A percentile compares a stretch with the other conserved stretches of the same genome.
Evolutionary conservation across 2,113 vertebrate species (phyloP).

Genomic region (Gobio gobio): DNA sequence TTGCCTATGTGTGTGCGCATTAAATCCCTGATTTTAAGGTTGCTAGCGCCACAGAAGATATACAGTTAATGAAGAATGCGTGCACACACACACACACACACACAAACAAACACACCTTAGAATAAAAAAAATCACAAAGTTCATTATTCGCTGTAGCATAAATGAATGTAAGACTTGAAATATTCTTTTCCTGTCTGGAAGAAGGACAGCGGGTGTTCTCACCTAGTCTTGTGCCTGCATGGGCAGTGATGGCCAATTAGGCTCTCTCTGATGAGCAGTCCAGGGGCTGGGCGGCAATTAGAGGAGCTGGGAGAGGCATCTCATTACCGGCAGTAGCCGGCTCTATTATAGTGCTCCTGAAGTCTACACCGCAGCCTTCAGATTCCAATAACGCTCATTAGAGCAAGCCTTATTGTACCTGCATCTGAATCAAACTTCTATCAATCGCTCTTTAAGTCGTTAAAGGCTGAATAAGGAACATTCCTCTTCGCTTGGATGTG

Average conservation of each 20-base stretch:
- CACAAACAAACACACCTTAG: not conserved
- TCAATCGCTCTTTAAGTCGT: conserved; percentile 17
- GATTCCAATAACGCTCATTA: conserved; percentile 64
- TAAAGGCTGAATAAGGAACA: conserved; percentile 50
- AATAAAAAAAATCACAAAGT: conserved; percentile 57
- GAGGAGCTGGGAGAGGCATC: conserved; percentile 67
- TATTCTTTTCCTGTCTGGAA: conserved; percentile 59
- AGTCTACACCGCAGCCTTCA: conserved; percentile 47
- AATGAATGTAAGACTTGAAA: conserved; percentile 69
- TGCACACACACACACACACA: not conserved
- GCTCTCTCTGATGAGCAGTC: conserved; percentile 74
- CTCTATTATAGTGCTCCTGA: conserved; percentile 59
- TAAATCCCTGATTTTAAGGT: not conserved
- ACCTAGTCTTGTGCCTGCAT: conserved; percentile 61
- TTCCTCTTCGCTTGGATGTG: not conserved
- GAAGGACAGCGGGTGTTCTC: conserved; percentile 43
- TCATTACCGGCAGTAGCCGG: conserved; percentile 68
- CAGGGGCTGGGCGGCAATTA: conserved; percentile 73
- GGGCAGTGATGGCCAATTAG: conserved; percentile 80
- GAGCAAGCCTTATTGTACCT: conserved; percentile 27
- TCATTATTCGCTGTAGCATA: conserved; percentile 71
- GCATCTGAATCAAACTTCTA: conserved; percentile 30
- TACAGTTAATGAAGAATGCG: not conserved
- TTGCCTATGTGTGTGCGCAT: not conserved
- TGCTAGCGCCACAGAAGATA: not conserved